Evolutionary conservation across 2,888 invertebrate genomes (phyloP).

Genomic region (Elaeidobius kamerunicus): DNA sequence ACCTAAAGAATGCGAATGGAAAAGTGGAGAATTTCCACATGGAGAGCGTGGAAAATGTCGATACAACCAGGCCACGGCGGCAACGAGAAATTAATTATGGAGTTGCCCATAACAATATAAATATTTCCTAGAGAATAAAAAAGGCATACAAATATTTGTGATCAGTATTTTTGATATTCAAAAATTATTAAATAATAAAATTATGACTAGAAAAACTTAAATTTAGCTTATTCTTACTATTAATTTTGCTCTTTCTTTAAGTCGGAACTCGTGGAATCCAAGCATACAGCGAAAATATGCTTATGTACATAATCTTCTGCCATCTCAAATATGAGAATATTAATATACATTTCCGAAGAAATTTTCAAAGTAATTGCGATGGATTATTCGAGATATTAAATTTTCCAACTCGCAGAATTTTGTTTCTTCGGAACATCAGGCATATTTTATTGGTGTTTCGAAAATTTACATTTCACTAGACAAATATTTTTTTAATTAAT

Average conservation of each 20-base stretch:
- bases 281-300: slow-evolving; percentile 9
- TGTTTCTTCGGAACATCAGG: not conserved
- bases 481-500: too few species aligned
- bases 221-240: not conserved
- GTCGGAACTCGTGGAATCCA: not conserved
- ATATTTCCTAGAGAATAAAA: too few species aligned
- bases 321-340: slow-evolving; percentile 16
- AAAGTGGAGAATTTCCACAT: slow-evolving; percentile 28
- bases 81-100: slow-evolving; percentile 6
- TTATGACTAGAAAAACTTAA: too few species aligned
- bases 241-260: not conserved
- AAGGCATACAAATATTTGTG: too few species aligned
- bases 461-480: too few species aligned
- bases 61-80: slow-evolving; percentile 18
- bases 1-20: slow-evolving; percentile 30
- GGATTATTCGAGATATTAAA: slow-evolving; percentile 14
- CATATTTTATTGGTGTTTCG: too few species aligned
- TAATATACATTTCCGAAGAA: slow-evolving; percentile 11
- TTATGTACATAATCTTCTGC: slow-evolving; percentile 12
- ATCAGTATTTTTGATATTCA: too few species aligned
- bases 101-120: too few species aligned
- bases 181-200: too few species aligned
- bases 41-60: slow-evolving; percentile 29
- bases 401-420: not conserved
- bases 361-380: slow-evolving; percentile 10